These are phyloP conservation scores for Cryptosula pallasiana DNA, from an alignment of 2,888 invertebrate genomes.

Conservation along the genomic window DNA sequence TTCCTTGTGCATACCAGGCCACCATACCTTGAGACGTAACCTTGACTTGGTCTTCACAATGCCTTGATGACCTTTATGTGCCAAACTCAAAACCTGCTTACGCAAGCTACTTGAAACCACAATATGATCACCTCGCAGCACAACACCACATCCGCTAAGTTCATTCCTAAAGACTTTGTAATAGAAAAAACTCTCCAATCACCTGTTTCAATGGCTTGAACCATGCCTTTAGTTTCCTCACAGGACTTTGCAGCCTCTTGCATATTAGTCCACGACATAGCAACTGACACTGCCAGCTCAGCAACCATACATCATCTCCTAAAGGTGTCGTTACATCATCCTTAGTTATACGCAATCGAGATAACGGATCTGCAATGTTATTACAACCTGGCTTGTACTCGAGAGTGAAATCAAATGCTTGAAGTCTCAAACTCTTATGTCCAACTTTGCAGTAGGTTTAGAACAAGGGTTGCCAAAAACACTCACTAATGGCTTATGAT, in stretches of 20 bases:
- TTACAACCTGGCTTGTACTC: conserved; percentile 9
- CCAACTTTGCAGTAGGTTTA: background rate
- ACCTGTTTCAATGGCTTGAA: background rate
- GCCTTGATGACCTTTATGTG: conserved; percentile 30
- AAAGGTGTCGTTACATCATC: background rate
- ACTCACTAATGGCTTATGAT: conserved; percentile 9
- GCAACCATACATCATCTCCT: background rate
- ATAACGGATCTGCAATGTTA: conserved; percentile 12
- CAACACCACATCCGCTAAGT: conserved; percentile 24
- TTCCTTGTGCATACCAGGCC: conserved; percentile 16
- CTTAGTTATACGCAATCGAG: background rate
- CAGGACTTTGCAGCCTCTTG: background rate
- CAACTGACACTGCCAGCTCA: background rate
- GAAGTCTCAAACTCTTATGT: background rate
- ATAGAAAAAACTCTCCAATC: background rate
- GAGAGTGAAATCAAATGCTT: conserved; percentile 2
- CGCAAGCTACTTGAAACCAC: conserved; percentile 24
- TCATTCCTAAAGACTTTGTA: conserved; percentile 22
- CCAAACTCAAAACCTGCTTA: conserved; percentile 25
- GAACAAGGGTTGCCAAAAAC: background rate
- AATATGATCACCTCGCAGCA: conserved; percentile 24
- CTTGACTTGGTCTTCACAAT: conserved; percentile 24
- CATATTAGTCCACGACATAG: background rate
- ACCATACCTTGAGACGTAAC: conserved; percentile 23
- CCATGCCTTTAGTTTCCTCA: background rate